Conservation (phyloP, 2,113 vertebrate genomes). For the Petrocephalus zakoni region DNA sequence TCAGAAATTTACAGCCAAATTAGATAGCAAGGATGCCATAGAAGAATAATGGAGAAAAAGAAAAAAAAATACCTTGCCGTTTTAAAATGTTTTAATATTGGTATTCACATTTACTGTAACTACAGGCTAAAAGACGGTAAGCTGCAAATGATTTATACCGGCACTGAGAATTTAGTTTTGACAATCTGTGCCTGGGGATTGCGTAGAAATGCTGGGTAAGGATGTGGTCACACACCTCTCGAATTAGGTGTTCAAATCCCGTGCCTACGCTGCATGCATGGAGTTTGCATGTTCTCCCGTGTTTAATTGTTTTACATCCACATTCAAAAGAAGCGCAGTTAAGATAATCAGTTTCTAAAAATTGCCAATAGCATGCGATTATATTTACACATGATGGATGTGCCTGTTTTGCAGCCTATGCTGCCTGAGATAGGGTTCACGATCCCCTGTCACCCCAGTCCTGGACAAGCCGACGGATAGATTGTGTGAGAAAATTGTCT, state of each 20-base stretch:
- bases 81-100: not conserved
- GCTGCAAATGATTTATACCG: not conserved
- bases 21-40: not conserved
- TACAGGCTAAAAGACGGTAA: not conserved
- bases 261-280: not conserved
- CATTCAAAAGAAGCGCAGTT: not conserved
- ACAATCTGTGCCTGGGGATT: not conserved
- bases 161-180: not conserved
- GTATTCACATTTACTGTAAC: not conserved
- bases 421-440: no score
- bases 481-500: no score
- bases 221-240: not conserved
- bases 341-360: not conserved
- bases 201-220: not conserved
- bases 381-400: not conserved
- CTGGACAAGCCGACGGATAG: no score
- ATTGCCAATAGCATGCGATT: not conserved
- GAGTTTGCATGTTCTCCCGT: not conserved
- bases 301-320: not conserved
- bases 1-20: not conserved
- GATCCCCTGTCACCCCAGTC: no score
- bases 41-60: not conserved
- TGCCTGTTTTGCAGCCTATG: no score
- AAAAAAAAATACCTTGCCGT: not conserved
- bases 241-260: not conserved